Conservation (phyloP, 2,113 vertebrate genomes). For the Gobiocypris rarus region DNA sequence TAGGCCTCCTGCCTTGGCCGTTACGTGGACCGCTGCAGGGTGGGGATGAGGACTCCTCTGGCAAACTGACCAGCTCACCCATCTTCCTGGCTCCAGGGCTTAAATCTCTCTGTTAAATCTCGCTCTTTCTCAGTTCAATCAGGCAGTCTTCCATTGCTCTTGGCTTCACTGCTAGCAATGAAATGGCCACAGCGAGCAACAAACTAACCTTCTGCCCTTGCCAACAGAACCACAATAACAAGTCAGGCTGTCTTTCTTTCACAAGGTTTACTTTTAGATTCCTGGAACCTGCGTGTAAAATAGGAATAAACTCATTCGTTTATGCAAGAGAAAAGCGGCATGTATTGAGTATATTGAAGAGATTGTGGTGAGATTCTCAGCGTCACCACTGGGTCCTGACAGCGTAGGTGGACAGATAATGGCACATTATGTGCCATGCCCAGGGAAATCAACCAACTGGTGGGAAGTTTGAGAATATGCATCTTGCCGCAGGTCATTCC, state of each 20-base stretch:
- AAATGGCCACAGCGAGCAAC: constrained; percentile 55
- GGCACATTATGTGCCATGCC: constrained; percentile 31
- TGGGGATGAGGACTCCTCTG: constrained; percentile 68
- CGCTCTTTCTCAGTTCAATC: constrained; percentile 41
- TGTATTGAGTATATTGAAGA: constrained; percentile 36
- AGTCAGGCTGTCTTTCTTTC: constrained; percentile 42
- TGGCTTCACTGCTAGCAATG: constrained; percentile 53
- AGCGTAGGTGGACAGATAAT: constrained; percentile 24
- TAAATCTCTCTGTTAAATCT: constrained; percentile 46
- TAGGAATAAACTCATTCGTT: constrained; percentile 23
- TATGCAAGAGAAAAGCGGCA: neutral
- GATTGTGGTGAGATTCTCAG: constrained; percentile 21
- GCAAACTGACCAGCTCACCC: constrained; percentile 68
- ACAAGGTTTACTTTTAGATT: constrained; percentile 25
- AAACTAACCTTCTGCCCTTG: constrained; percentile 51
- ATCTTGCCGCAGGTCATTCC: constrained; percentile 48
- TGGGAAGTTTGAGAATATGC: constrained; percentile 7
- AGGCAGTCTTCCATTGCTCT: constrained; percentile 50
- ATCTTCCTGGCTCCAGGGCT: constrained; percentile 61
- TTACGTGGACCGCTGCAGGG: constrained; percentile 47
- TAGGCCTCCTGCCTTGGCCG: constrained; percentile 69
- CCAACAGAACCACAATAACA: constrained; percentile 46
- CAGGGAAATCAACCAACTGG: constrained; percentile 30
- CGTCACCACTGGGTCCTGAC: constrained; percentile 32
- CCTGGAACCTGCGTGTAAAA: constrained; percentile 39